phyloP scores from a whole-genome alignment of 2,113 vertebrate species.

The Cebidichthys violaceus region DNA sequence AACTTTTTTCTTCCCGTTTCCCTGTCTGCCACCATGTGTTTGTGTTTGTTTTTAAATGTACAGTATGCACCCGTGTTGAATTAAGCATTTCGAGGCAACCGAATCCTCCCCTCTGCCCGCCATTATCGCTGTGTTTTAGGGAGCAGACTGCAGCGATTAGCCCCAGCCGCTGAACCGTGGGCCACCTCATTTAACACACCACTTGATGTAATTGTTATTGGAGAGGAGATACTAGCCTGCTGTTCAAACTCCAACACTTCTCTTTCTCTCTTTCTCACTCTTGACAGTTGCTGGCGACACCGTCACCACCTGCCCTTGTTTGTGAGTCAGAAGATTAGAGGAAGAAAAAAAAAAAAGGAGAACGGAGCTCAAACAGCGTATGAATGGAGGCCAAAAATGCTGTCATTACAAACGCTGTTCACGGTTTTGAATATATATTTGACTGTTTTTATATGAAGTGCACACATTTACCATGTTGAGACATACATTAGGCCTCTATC shows the following conservation, averaged over 20 bases:
- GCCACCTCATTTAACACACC: constrained; percentile 78
- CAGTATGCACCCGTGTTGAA: constrained; percentile 47
- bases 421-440: not conserved
- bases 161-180: constrained; percentile 67
- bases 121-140: constrained; percentile 62
- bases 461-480: not conserved
- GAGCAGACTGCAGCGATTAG: constrained; percentile 76
- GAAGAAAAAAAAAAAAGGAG: not conserved
- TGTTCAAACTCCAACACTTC: constrained; percentile 42
- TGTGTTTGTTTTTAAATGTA: constrained; percentile 17
- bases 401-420: not conserved
- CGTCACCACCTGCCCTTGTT: constrained; percentile 10
- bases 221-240: constrained; percentile 68
- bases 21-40: not conserved
- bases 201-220: constrained; percentile 77
- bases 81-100: constrained; percentile 33
- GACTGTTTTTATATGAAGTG: not conserved
- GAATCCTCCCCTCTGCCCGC: constrained; percentile 42
- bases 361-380: constrained; percentile 4
- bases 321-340: constrained; percentile 7
- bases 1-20: constrained; percentile 1
- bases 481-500: not conserved
- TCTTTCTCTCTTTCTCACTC: constrained; percentile 21
- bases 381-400: constrained; percentile 18
- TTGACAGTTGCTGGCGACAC: constrained; percentile 23